phyloP scores from a whole-genome alignment of 2,888 invertebrate genomes.

The Heliconius aoede region DNA sequence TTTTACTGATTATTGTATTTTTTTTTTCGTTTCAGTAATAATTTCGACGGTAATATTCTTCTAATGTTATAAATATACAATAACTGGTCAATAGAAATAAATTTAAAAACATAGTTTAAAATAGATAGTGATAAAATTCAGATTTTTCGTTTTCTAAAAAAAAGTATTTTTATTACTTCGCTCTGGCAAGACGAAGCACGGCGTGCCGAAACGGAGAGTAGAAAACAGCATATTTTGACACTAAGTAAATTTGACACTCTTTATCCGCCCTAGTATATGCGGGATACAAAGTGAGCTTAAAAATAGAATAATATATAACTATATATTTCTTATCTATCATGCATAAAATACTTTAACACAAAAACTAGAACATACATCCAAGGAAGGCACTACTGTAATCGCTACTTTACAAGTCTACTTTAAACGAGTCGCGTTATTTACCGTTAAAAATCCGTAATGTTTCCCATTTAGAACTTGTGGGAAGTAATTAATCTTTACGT shows the following conservation, averaged over 20 bases:
- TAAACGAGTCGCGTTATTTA: conserved; percentile 1
- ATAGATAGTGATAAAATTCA: not conserved
- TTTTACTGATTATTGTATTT: not conserved
- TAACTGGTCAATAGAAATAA: not conserved
- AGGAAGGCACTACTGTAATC: not conserved
- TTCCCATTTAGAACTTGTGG: conserved; percentile 25
- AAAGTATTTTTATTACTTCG: no score
- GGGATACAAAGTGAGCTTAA: no score
- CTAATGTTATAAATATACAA: conserved; percentile 1
- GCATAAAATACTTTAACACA: not conserved
- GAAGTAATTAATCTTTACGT: conserved; percentile 39
- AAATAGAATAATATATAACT: no score
- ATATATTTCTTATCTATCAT: not conserved
- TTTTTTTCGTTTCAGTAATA: not conserved
- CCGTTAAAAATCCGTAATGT: conserved; percentile 5
- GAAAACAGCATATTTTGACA: no score
- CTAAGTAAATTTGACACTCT: no score
- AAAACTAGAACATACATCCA: not conserved
- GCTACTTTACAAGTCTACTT: not conserved
- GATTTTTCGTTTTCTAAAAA: no score
- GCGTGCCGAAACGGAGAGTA: no score
- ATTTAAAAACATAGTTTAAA: no score
- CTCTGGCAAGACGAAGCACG: no score
- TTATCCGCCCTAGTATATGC: no score
- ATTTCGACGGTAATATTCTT: conserved; percentile 2